Conservation (phyloP, 2,113 vertebrate genomes). For the Thunnus thynnus region DNA sequence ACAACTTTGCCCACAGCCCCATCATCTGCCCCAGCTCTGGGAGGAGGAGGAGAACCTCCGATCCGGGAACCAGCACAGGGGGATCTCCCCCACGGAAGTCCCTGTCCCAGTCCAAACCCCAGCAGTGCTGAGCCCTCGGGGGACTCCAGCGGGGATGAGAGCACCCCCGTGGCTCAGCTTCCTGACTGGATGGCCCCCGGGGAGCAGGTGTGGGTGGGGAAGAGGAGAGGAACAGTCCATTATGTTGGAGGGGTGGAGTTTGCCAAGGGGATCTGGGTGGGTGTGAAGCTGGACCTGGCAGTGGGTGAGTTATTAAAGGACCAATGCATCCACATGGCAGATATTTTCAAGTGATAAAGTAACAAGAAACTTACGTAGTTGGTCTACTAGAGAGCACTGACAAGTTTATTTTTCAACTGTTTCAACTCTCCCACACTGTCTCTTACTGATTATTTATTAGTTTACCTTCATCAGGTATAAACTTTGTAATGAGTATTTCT, state of each 20-base stretch:
- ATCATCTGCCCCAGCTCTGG: constrained; percentile 21
- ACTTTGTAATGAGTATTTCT: too few relatives aligned
- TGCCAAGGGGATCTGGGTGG: constrained; percentile 89
- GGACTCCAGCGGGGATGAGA: constrained; percentile 83
- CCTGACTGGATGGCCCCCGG: constrained; percentile 86
- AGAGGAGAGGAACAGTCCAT: constrained; percentile 84
- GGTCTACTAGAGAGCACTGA: background rate
- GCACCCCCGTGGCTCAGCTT: constrained; percentile 79
- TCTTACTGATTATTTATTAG: too few relatives aligned
- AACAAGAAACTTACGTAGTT: background rate
- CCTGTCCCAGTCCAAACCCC: constrained; percentile 67
- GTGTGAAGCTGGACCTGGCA: constrained; percentile 87
- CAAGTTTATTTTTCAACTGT: background rate
- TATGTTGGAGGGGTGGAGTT: constrained; percentile 90
- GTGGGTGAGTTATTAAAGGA: constrained; percentile 82
- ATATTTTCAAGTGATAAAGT: too few relatives aligned
- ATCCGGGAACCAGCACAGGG: constrained; percentile 79
- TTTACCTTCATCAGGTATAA: too few relatives aligned
- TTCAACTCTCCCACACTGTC: too few relatives aligned
- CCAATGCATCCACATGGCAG: too few relatives aligned
- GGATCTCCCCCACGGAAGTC: constrained; percentile 78
- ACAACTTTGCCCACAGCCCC: constrained; percentile 15
- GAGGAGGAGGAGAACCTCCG: constrained; percentile 77
- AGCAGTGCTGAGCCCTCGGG: constrained; percentile 75
- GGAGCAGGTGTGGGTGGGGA: constrained; percentile 88